Evolutionary conservation across 2,113 vertebrate genomes (phyloP).

Genomic region (Neogale vison): DNA sequence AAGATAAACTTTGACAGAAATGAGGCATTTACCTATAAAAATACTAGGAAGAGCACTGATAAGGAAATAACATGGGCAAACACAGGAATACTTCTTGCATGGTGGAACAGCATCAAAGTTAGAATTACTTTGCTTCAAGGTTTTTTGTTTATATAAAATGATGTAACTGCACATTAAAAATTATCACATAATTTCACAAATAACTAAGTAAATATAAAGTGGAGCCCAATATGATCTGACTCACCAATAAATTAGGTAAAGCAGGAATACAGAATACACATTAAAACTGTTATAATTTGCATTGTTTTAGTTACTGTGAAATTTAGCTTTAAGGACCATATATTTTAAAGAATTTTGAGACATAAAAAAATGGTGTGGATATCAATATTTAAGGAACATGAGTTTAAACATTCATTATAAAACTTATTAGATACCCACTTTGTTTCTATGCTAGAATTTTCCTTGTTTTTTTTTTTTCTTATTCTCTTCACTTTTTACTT

Average conservation of each 20-base stretch:
- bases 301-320: background rate
- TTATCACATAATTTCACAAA: background rate
- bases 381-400: background rate
- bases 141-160: background rate
- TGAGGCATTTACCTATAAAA: background rate
- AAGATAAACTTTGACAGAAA: background rate
- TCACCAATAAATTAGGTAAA: slow-evolving; percentile 7
- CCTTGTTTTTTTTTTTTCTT: background rate
- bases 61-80: background rate
- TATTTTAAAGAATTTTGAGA: background rate
- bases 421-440: background rate
- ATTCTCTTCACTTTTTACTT: background rate
- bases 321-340: slow-evolving; percentile 3
- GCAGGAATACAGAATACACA: background rate
- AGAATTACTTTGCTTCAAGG: background rate
- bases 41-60: background rate
- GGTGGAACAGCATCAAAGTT: background rate
- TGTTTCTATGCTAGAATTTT: background rate
- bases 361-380: background rate
- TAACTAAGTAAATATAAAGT: slow-evolving; percentile 1
- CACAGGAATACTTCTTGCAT: background rate
- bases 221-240: background rate
- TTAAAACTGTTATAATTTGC: background rate
- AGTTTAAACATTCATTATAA: background rate
- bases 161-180: background rate